Percentiles rank a stretch among this genome's conserved stretches.
Evolutionary conservation across 1,140 invertebrate genomes (phyloP).

Genomic region (Chlorops oryzae): DNA sequence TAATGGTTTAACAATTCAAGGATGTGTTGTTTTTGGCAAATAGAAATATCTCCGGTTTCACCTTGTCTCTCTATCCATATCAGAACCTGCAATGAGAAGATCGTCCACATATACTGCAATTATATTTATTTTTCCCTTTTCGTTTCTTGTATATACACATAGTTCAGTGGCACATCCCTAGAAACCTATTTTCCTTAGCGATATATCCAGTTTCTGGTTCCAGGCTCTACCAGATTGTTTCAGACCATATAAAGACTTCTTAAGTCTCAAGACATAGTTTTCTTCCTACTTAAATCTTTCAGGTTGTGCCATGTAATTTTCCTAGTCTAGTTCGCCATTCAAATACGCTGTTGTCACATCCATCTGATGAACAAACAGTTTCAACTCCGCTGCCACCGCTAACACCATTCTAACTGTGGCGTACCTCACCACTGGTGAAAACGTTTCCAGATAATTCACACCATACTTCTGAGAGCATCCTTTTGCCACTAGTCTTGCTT

Average conservation of each 20-base stretch:
- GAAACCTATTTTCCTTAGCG: constrained; percentile 10
- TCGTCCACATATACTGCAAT: constrained; percentile 3
- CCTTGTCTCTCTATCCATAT: constrained; percentile 15
- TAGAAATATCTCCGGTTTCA: constrained; percentile 5
- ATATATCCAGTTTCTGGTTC: constrained; percentile 27
- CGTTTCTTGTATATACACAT: constrained; percentile 30
- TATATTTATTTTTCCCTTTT: constrained; percentile 8
- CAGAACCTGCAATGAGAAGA: background rate
- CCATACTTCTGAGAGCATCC: constrained; percentile 34
- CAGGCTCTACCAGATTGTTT: constrained; percentile 28
- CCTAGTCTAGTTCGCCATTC: constrained; percentile 46
- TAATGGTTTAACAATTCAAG: background rate
- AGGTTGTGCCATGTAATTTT: constrained; percentile 47
- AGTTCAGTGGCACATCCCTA: constrained; percentile 8
- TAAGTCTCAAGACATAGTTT: constrained; percentile 31
- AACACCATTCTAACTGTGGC: constrained; percentile 35
- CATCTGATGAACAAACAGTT: constrained; percentile 36
- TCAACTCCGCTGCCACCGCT: constrained; percentile 30
- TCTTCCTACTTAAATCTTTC: constrained; percentile 30
- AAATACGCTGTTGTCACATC: constrained; percentile 48
- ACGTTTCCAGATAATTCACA: constrained; percentile 45
- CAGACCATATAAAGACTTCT: constrained; percentile 30
- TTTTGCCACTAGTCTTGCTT: constrained; percentile 47
- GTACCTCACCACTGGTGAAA: constrained; percentile 37
- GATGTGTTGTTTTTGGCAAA: constrained; percentile 8